Conservation (phyloP, 2,888 invertebrate species). For the Lithodes maja region DNA sequence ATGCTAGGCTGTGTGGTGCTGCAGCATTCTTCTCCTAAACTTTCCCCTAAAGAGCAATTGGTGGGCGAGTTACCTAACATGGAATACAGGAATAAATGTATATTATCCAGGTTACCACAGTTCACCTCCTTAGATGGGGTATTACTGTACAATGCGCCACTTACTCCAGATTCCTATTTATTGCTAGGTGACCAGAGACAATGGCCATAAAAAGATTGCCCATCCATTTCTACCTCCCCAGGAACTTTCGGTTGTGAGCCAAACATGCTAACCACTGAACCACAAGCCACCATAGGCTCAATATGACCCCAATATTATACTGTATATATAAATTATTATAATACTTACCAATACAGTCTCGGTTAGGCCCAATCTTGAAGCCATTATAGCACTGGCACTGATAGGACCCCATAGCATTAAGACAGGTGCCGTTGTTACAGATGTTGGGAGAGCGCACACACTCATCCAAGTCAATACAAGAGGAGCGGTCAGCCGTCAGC, state of each 20-base stretch:
- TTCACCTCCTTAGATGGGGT: too few species aligned
- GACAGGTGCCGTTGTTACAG: constrained; percentile 86
- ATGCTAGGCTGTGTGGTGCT: background rate
- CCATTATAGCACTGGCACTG: constrained; percentile 85
- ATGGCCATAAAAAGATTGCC: background rate
- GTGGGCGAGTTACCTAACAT: too few species aligned
- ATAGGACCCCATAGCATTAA: constrained; percentile 83
- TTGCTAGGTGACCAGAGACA: background rate
- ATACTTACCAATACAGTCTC: constrained; percentile 83
- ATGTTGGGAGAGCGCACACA: constrained; percentile 83
- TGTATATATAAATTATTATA: background rate
- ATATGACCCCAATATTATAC: background rate
- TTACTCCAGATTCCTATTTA: background rate
- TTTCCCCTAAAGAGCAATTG: too few species aligned
- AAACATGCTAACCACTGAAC: background rate
- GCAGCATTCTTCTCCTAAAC: too few species aligned
- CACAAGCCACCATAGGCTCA: background rate
- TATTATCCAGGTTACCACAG: too few species aligned
- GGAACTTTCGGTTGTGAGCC: background rate
- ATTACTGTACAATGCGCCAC: too few species aligned
- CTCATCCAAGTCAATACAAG: constrained; percentile 84
- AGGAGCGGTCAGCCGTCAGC: constrained; percentile 80
- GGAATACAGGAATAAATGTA: too few species aligned
- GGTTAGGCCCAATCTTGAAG: constrained; percentile 85
- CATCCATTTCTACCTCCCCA: background rate